These are phyloP conservation scores for Bursaphelenchus okinawaensis DNA, from an alignment of 2,888 invertebrate species.

Conservation along the genomic window DNA sequence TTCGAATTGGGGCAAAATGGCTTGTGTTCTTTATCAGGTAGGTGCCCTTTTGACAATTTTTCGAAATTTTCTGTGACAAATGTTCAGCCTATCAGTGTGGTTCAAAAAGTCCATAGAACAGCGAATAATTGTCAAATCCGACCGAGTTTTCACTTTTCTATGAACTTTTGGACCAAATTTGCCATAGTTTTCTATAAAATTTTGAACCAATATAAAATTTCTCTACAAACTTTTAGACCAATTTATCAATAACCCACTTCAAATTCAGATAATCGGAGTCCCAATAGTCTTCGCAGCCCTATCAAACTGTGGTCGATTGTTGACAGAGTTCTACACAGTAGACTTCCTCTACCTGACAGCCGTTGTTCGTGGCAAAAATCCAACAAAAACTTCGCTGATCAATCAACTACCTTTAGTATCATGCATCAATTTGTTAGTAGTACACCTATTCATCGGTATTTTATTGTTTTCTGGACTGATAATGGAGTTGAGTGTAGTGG, in stretches of 20 bases:
- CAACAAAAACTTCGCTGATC: constrained; percentile 10
- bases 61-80: no score
- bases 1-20: not conserved
- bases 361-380: constrained; percentile 14
- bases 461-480: constrained; percentile 29
- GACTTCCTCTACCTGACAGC: constrained; percentile 20
- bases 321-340: constrained; percentile 27
- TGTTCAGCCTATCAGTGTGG: no score
- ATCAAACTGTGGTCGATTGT: constrained; percentile 13
- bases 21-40: not conserved
- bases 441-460: constrained; percentile 25
- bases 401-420: constrained; percentile 18
- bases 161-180: no score
- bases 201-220: no score
- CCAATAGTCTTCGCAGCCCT: not conserved
- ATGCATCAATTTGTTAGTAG: constrained; percentile 20
- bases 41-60: no score
- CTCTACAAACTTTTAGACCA: no score
- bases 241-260: no score
- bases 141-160: no score
- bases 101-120: no score
- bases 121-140: no score
- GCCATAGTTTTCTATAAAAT: no score
- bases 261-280: not conserved
- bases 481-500: constrained; percentile 28